Base-by-base conservation (phyloP, 2,797 vertebrate genomes). In the Micrastur ruficollis region DNA sequence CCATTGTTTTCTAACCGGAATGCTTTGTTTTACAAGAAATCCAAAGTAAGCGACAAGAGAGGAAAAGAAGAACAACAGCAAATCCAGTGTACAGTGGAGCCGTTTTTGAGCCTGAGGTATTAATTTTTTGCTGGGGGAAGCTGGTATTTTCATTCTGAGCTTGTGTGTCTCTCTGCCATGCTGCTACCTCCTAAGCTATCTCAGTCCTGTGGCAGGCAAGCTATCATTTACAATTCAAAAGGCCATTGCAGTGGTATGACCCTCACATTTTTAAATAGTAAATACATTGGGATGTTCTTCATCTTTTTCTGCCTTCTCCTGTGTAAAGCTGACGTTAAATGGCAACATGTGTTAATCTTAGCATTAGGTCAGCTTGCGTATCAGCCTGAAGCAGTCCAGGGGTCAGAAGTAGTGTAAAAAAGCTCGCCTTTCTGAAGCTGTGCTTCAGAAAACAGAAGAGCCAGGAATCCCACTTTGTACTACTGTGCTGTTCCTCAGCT, bases 71-170 rank as follows among this genome's bases (percentile, higher is more conserved):
- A 98, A 99, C 99, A 73, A 99, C 99, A 25, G 99, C 99, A 47
- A 99, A 99, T 96, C 99, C 99, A 5, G 99, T 99, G 65, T 99
- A 99, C 97, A 99, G 99, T 6, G 99, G 99, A 74, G 99, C 99
- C 0, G 99, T 99, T 97, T 99, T 99, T 95, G 99, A 99, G 96
- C 99, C 99, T 1, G 99, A 99, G 99, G 99, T 99, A 99, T 49
- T 80, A 52, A 34, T 75, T 50, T 94, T 80, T 94, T 93, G n/a
- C 47, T 74, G 34, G 70, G 79, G 49, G 25, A 93, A 81, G n/a
- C 22, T 61, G 22, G 3, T 86, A 18, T 80, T 94, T 95, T 92
- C 65, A 38, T 86, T 96, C 53, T 79, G 71, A 83, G 68, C n/a
- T 66, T 81, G 20, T 86, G 34, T 85, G 47, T 86, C 10, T 70